A percentile compares a stretch with the other conserved stretches of the same genome.
Evolutionary conservation across 2,888 invertebrate genomes (phyloP).

Genomic region (Andrena haemorrhoa): DNA sequence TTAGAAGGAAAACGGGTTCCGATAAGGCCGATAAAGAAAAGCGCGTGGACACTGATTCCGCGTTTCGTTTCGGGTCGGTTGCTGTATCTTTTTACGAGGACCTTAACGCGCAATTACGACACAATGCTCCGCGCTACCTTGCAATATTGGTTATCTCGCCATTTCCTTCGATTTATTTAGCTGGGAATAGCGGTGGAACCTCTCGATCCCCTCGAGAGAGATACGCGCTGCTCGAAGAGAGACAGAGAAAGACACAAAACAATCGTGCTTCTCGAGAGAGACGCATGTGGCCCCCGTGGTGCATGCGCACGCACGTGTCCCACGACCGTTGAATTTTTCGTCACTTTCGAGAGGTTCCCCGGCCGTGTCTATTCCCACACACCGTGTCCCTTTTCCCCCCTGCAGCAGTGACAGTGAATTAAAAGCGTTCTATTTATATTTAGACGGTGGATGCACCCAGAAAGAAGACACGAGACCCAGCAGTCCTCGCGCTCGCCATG

Average conservation of each 20-base stretch:
- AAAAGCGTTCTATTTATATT: conserved; percentile 54
- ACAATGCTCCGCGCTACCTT: conserved; percentile 39
- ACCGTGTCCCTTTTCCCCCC: conserved; percentile 33
- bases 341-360: conserved; percentile 32
- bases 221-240: too few relatives aligned
- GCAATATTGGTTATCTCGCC: conserved; percentile 50
- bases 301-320: conserved; percentile 36
- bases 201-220: background rate
- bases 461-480: conserved; percentile 12
- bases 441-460: conserved; percentile 38
- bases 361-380: conserved; percentile 31
- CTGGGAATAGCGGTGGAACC: conserved; percentile 19
- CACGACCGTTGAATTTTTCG: conserved; percentile 51
- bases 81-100: conserved; percentile 36
- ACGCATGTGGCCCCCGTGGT: conserved; percentile 12
- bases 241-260: conserved; percentile 4
- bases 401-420: conserved; percentile 57
- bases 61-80: background rate
- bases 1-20: conserved; percentile 13
- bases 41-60: conserved; percentile 11
- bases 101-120: conserved; percentile 34
- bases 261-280: background rate
- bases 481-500: background rate
- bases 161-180: conserved; percentile 46
- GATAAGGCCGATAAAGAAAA: conserved; percentile 27